Conservation (phyloP, 2,113 vertebrate species). For the Maccullochella peelii region DNA sequence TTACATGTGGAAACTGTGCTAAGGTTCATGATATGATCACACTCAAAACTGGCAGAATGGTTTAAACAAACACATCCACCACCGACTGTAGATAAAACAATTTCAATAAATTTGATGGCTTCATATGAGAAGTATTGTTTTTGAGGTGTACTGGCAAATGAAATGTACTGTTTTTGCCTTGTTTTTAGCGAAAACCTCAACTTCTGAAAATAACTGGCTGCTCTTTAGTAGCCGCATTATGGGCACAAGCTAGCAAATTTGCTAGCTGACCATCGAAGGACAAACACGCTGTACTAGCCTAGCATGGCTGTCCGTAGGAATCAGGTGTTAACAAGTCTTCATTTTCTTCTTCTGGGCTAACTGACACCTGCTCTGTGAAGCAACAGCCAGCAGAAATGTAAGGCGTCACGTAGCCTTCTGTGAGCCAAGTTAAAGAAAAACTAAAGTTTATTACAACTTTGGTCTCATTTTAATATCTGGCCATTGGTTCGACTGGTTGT, state of each 20-base stretch:
- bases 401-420: no score
- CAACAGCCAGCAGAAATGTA: no score
- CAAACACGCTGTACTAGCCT: background rate
- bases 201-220: background rate
- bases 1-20: background rate
- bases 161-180: slow-evolving; percentile 52
- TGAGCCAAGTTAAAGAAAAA: no score
- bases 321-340: background rate
- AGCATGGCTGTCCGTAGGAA: background rate
- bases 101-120: background rate
- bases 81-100: background rate
- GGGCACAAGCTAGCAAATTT: background rate
- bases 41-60: background rate
- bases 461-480: no score
- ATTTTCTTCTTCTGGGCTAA: background rate
- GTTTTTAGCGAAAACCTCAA: slow-evolving; percentile 28
- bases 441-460: no score
- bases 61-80: background rate
- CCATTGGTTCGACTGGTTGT: no score
- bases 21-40: slow-evolving; percentile 18
- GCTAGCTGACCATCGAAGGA: background rate
- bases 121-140: background rate
- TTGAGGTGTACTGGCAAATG: slow-evolving; percentile 17
- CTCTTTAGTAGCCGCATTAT: background rate
- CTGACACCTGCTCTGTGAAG: background rate